Base-by-base conservation (phyloP, 2,888 invertebrate species). In the Gryllus longicercus region DNA sequence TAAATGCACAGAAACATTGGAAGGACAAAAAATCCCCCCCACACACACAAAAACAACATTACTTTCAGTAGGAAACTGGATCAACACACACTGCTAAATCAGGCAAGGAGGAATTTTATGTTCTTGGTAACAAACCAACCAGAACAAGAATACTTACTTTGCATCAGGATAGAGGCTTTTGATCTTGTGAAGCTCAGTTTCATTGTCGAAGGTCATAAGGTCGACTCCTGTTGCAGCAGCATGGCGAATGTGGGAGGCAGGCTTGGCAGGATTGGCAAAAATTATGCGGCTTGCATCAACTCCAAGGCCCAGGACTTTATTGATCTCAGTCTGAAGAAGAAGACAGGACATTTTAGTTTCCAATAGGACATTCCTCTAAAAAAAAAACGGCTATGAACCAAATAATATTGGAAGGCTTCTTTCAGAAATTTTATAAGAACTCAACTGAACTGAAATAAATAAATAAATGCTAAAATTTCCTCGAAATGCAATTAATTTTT, bases 251-350 rank as follows among this genome's bases (percentile, higher is more conserved):
- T 97, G 97, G 77, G 96, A 96, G 78, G 93, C 92, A 84, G 96
- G 95, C 88, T 98, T 98, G 84, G 97, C 96, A 0, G 98, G 97
- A 89, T 98, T 97, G 82, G 98, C 98, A 88, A 96, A 98, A 85
- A 98, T 96, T 83, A 98, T 97, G 84, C 95, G 93, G 85, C 91
- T 90, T 0, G 95, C 90, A 75, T 90, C 88, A 8, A 96, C 94
- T 51, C 95, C 95, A 83, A 95, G 87, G 18, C 90, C 90, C 83
- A 95, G 86, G 84, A 96, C 92, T 85, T 95, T 94, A 85, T 94
- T 93, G 83, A 99, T 96, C 89, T 98, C 98, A 81, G 88, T 87
- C 91, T 92, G 84, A 10, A 82, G 81, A 81, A 77, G 38, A 38
- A 8, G 38, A 38, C 8, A 38, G 38, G 38, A 5, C 38, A 38